Evolutionary conservation across 2,888 invertebrate genomes (phyloP), one percentile per base, ranked within the genome.

Genomic region (Agriopis leucophaearia): DNA sequence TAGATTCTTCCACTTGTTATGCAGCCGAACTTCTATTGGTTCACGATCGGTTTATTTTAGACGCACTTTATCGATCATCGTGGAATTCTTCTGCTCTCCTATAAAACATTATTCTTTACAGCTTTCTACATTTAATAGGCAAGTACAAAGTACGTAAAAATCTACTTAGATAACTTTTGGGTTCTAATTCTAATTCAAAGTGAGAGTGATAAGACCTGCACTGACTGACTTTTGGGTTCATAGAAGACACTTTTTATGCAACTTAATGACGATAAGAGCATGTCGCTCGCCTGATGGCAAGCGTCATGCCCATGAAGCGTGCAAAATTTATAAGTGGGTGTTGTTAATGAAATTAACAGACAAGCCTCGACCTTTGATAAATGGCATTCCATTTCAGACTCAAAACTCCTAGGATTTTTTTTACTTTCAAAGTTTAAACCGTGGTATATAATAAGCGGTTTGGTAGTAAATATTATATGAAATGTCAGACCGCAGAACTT

Each of bases 1-100:
- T 87, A 87, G 81, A n/a, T n/a, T n/a, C 78, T 76, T 61, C 73
- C 78, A 81, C 81, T 83, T 81, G 83, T 82, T 81, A 74, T 76
- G 73, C 78, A 78, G 78, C 69, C 77, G 74, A 76, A 78, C 78
- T 74, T 74, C 73, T 80, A 79, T 80, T 78, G 76, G 78, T 76
- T 72, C 68, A 58, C 76, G 75, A 85, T 84, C 80, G 81, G 81
- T 64, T 86, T 85, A 83, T 83, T 82, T 84, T 78, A 76, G 72
- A 78, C 73, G 71, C 56, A 75, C 68, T 72, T 51, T 44, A 47
- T 50, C 62, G 59, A 59, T 66, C 79, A 74, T 72, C 73, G 76
- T 70, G 74, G 70, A 75, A 70, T 76, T 74, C 79, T 79, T 72
- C 62, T 48, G 48, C 52, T 47, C 48, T 38, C 45, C 48, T 55